These are phyloP conservation scores for Anser cygnoides DNA, from an alignment of 2,113 vertebrate species.

Conservation along the genomic window DNA sequence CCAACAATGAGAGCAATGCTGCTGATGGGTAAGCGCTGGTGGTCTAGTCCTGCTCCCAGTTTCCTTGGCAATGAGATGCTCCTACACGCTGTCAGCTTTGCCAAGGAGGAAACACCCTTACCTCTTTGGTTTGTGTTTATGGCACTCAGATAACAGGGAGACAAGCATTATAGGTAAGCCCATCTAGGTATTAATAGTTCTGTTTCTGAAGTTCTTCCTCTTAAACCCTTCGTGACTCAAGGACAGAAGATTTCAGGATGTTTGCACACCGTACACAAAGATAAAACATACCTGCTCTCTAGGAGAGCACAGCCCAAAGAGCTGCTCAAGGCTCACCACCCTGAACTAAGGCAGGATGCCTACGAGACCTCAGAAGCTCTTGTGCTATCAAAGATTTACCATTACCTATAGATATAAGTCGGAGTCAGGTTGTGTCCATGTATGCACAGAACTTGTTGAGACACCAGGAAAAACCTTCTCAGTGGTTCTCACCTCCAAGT, in stretches of 20 bases:
- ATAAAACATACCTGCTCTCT: neutral
- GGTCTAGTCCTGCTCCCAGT: neutral
- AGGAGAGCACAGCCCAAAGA: neutral
- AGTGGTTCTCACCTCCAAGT: neutral
- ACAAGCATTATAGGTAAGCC: neutral
- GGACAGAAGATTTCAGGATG: neutral
- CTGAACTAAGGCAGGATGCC: neutral
- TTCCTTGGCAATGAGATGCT: neutral
- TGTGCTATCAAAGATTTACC: neutral
- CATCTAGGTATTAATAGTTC: neutral
- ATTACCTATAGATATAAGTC: neutral
- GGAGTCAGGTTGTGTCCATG: rapidly evolving
- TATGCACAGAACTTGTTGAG: neutral
- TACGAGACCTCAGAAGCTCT: neutral
- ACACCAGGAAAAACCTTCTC: neutral
- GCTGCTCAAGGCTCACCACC: neutral
- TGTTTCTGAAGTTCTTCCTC: neutral
- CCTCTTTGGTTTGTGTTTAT: neutral
- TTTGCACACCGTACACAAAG: neutral
- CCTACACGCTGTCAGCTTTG: neutral
- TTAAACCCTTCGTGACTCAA: neutral
- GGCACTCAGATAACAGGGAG: neutral
- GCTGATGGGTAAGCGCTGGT: neutral
- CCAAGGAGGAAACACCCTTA: neutral
- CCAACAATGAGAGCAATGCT: rapidly evolving